Percentiles rank a stretch among this genome's conserved stretches.
These are phyloP conservation scores for Periplaneta americana DNA, from an alignment of 1,140 invertebrate species.

Conservation along the genomic window DNA sequence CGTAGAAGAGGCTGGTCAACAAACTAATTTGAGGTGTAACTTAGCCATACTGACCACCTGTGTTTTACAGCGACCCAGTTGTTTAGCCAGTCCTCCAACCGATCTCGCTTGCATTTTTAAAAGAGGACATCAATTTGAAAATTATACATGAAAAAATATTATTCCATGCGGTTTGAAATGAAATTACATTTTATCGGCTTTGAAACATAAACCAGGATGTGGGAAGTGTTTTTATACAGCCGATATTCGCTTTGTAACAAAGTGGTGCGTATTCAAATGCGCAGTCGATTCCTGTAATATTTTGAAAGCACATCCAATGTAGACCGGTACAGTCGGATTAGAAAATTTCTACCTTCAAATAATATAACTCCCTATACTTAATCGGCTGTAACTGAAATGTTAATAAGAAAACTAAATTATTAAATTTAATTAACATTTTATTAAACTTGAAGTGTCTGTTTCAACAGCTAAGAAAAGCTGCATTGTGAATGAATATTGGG, in stretches of 20 bases:
- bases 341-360: background rate
- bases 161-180: background rate
- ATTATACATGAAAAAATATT: background rate
- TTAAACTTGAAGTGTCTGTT: too few species aligned
- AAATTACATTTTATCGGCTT: background rate
- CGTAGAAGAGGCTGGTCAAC: too few species aligned
- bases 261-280: background rate
- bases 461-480: too few species aligned
- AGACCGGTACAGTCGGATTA: background rate
- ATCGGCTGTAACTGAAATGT: too few species aligned
- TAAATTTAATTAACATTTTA: too few species aligned
- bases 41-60: too few species aligned
- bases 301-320: background rate
- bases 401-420: too few species aligned
- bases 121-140: background rate
- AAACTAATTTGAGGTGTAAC: too few species aligned
- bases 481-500: too few species aligned
- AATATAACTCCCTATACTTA: too few species aligned
- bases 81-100: background rate
- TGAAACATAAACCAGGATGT: background rate
- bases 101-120: background rate
- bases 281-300: background rate
- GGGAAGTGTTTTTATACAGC: background rate
- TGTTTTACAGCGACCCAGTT: too few species aligned
- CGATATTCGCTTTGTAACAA: background rate